These are phyloP conservation scores for Ecliptopera silaceata DNA, from an alignment of 2,888 invertebrate genomes.

Conservation along the genomic window DNA sequence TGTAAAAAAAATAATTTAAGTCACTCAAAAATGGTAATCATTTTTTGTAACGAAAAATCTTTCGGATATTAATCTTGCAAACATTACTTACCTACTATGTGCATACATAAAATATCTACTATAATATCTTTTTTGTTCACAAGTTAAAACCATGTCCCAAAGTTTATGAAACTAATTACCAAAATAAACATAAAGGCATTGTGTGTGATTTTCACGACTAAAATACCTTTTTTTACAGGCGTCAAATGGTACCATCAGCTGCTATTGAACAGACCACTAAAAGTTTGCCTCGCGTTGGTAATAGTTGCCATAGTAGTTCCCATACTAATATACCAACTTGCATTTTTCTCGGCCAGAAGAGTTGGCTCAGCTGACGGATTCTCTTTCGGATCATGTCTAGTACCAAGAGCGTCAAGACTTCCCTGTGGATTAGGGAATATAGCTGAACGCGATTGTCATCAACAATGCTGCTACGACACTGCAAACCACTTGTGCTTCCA, in stretches of 20 bases:
- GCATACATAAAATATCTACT: too few relatives aligned
- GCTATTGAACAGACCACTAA: slow-evolving; percentile 64
- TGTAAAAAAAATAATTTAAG: too few relatives aligned
- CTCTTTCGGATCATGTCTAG: slow-evolving; percentile 68
- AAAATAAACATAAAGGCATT: too few relatives aligned
- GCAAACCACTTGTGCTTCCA: slow-evolving; percentile 74
- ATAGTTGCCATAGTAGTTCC: slow-evolving; percentile 56
- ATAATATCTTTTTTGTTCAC: too few relatives aligned
- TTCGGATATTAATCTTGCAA: too few relatives aligned
- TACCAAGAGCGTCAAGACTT: slow-evolving; percentile 55
- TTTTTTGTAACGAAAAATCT: too few relatives aligned
- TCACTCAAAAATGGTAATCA: too few relatives aligned
- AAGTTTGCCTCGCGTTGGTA: slow-evolving; percentile 49
- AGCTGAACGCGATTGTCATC: slow-evolving; percentile 59
- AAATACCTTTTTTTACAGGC: slow-evolving; percentile 61
- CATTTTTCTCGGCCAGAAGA: slow-evolving; percentile 53
- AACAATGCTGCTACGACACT: slow-evolving; percentile 79
- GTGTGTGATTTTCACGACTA: too few relatives aligned
- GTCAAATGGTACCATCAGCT: slow-evolving; percentile 67
- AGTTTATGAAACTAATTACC: too few relatives aligned
- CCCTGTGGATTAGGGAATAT: slow-evolving; percentile 64
- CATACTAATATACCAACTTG: slow-evolving; percentile 58
- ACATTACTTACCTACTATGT: too few relatives aligned
- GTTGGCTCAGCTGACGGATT: slow-evolving; percentile 62
- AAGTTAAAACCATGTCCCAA: too few relatives aligned